These are phyloP conservation scores for Coracias cyanogaster DNA, from an alignment of 2,797 vertebrate species.

Conservation along the genomic window DNA sequence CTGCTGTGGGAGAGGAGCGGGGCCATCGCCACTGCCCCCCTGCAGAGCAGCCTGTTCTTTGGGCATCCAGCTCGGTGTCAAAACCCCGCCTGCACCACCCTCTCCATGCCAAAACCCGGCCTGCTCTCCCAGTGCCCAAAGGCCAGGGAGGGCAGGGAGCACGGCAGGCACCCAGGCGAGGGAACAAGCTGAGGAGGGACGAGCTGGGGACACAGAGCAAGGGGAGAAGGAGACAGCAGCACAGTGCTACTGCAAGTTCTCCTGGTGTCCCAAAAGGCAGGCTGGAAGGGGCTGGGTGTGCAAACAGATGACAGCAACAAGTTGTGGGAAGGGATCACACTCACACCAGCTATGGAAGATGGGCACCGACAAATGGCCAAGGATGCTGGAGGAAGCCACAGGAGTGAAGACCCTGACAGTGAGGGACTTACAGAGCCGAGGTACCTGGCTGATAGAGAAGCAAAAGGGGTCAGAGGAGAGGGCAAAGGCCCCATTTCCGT, in stretches of 20 bases:
- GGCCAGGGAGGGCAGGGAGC: not conserved
- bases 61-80: not conserved
- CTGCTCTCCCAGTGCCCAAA: not conserved
- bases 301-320: not conserved
- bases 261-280: not conserved
- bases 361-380: not conserved
- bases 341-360: not conserved
- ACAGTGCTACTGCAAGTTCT: fast-evolving
- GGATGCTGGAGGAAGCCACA: not conserved
- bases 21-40: fast-evolving
- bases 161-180: not conserved
- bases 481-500: not conserved
- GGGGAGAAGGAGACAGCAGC: not conserved
- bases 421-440: not conserved
- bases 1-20: fast-evolving
- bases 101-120: not conserved
- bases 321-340: fast-evolving
- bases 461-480: not conserved
- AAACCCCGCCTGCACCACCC: not conserved
- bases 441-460: not conserved
- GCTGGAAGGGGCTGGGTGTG: not conserved
- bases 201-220: not conserved
- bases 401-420: not conserved
- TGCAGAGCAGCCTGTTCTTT: not conserved
- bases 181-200: not conserved